Base-by-base conservation (phyloP, 2,888 invertebrate species). In the Sesamia inferens region DNA sequence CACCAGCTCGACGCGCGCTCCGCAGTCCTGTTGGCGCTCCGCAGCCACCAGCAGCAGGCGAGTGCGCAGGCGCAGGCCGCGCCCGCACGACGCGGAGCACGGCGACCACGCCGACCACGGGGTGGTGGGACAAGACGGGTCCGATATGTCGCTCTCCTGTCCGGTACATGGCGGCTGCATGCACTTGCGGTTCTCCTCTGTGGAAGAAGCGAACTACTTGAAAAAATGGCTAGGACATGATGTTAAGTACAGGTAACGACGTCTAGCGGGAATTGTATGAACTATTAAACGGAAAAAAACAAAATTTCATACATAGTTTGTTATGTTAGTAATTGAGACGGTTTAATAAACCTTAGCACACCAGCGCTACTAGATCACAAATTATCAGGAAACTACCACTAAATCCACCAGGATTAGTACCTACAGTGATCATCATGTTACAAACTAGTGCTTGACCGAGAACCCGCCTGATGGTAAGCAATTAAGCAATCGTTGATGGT, bases 41-140 rank as follows among this genome's bases (percentile, higher is more conserved):
- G 97, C 97, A 64, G 97, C 97, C 68, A 98, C 97, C 75, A 97
- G 93, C 91, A 96, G 92, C 81, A 98, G 96, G 8, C 99, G 97
- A 55, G 98, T 98, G 70, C 98, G 97, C 91, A 95, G 92, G n/a
- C 88, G 79, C 22, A 98, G 97, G 0, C 99, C 99, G 89, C 97
- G 97, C 0, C 99, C 99, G 91, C 99, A 99, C 11, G 98, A 97
- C 0, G 98, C 98, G 68, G 98, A 98, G 94, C 99, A 99, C 0
- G 99, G 98, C 72, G 98, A 98, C 99, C 99, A 99, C 84, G 98
- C 98, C 73, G 98, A 97, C 99, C 99, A 99, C 68, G 97, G 97
- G 0, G 98, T 98, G n/a, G 98, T 97, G 74, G 98, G 98, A 87
- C 98, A 98, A 85, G 95, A 78, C 0, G 97, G 97, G 94, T 97